Evolutionary conservation across 2,113 vertebrate species (phyloP), one percentile per base, ranked within the genome.

Genomic region (Anthoscopus minutus): DNA sequence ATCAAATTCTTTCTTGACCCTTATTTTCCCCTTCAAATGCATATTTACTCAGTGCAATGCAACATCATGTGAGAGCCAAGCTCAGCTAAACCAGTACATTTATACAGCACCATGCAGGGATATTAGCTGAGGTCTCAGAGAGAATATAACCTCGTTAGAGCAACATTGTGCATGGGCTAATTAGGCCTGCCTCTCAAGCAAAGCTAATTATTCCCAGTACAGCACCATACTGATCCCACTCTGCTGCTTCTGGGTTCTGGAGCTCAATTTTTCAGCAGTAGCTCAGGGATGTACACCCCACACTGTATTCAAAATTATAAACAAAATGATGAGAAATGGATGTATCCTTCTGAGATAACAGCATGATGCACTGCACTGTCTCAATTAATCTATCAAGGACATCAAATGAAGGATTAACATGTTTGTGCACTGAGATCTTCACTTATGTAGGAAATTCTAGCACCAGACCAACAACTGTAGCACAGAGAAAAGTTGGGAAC

Each of bases 171-270:
- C 91, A 90, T 51, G 80, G 65, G 72, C 83, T 95, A 96, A 96
- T 96, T 96, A 96, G 86, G 64, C 56, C 88, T 95, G 95, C 77
- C 80, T 94, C 86, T 96, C 91, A 94, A 96, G 92, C 92, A 96
- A 92, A 70, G 82, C 91, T 96, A 96, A 96, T 96, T 96, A 96
- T 81, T 95, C 94, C 92, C 95, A 74, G 42, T 88, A 93, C 51
- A 94, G 86, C 86, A 92, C 72, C 95, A 94, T 51, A 93, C 76
- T 71, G 91, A 86, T 95, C 83, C 31, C 0, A 0, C 80, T 90
- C 60, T 88, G 92, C 56, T 80, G 65, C 69, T 91, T 61, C 86
- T 92, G 42, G 42, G 87, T 91, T 91, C 82, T 93, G 79, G 85
- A 92, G 80, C 64, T 83, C 48, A 12, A 86, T 78, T 90, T 83